A percentile compares a stretch with the other conserved stretches of the same genome.
phyloP scores from a whole-genome alignment of 2,797 vertebrate genomes.

The Alca torda region DNA sequence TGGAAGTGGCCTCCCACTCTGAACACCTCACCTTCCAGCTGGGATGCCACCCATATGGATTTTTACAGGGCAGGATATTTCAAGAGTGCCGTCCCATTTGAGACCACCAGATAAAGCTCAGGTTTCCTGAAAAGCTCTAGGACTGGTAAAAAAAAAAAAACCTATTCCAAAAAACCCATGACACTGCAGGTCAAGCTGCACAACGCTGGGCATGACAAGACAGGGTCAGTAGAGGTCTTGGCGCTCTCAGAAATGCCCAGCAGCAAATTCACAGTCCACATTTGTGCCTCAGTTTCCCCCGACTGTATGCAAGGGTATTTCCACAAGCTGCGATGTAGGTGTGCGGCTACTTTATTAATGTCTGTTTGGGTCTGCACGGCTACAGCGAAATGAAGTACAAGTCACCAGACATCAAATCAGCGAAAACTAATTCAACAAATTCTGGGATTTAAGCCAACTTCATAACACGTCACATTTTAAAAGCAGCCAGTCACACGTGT shows the following conservation, averaged over 20 bases:
- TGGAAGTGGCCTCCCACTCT: background rate
- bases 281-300: background rate
- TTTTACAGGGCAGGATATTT: background rate
- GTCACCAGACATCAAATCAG: background rate
- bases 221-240: background rate
- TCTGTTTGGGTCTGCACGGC: background rate
- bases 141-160: background rate
- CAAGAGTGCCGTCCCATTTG: fast-evolving
- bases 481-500: background rate
- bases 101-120: background rate
- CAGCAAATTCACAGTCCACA: background rate
- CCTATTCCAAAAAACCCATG: background rate
- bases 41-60: slow-evolving; percentile 18
- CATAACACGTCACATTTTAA: background rate
- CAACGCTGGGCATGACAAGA: fast-evolving
- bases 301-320: fast-evolving
- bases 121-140: background rate
- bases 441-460: slow-evolving; percentile 19
- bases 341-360: background rate
- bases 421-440: background rate
- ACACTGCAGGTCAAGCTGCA: background rate
- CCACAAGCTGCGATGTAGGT: background rate
- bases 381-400: background rate
- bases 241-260: background rate
- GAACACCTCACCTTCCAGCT: background rate